Percentiles rank a stretch among this genome's conserved stretches.
Evolutionary conservation across 37 sponge, comb jelly and placozoan genomes (phyloP).

Genomic region (Ianthella basta): DNA sequence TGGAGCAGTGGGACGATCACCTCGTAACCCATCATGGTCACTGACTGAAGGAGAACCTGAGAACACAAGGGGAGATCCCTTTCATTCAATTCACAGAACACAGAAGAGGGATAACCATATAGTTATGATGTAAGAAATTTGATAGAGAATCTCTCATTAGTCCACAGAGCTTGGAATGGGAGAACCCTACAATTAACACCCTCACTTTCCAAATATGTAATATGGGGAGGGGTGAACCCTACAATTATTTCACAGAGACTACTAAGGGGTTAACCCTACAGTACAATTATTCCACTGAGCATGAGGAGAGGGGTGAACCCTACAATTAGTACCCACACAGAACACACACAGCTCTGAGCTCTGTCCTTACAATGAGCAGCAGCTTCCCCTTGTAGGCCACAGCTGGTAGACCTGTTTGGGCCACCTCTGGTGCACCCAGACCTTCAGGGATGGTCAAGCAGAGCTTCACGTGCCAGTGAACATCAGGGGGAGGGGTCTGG

Average conservation of each 20-base stretch:
- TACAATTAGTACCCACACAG: background rate
- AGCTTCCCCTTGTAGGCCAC: constrained; percentile 61
- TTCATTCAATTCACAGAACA: too few relatives aligned
- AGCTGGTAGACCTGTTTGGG: constrained; percentile 33
- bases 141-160: too few relatives aligned
- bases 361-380: constrained; percentile 54
- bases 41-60: constrained; percentile 29
- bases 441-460: constrained; percentile 66
- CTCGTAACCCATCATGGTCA: constrained; percentile 22
- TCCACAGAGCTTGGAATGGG: too few relatives aligned
- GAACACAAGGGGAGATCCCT: background rate
- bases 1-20: constrained; percentile 46
- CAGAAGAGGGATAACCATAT: too few relatives aligned
- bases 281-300: too few relatives aligned
- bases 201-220: too few relatives aligned
- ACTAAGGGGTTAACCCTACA: too few relatives aligned
- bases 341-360: constrained; percentile 26
- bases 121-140: too few relatives aligned
- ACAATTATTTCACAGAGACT: too few relatives aligned
- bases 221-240: too few relatives aligned
- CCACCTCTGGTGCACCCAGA: constrained; percentile 9
- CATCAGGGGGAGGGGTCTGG: constrained; percentile 54
- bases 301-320: too few relatives aligned
- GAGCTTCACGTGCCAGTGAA: constrained; percentile 52
- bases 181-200: too few relatives aligned